Evolutionary conservation across 2,888 invertebrate genomes (phyloP).

Genomic region (Amphimallon solstitiale): DNA sequence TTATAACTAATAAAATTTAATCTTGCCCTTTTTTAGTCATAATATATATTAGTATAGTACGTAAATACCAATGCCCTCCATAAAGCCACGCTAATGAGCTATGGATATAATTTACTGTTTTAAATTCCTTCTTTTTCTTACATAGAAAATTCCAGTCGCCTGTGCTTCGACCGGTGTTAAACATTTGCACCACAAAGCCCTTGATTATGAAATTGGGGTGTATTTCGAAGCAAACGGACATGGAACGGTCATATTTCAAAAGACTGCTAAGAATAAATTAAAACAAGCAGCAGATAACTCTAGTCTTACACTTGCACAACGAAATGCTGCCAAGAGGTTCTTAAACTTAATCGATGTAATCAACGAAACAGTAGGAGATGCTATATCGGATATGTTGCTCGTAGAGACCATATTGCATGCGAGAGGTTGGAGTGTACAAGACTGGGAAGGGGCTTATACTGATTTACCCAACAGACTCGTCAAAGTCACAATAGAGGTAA

Average conservation of each 20-base stretch:
- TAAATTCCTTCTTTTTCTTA: slow-evolving; percentile 41
- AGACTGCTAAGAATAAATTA: slow-evolving; percentile 71
- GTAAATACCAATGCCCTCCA: no score
- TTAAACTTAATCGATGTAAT: slow-evolving; percentile 82
- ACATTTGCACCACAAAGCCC: slow-evolving; percentile 91
- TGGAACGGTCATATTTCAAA: slow-evolving; percentile 91
- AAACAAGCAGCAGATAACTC: slow-evolving; percentile 61
- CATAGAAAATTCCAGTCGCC: slow-evolving; percentile 87
- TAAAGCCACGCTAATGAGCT: no score
- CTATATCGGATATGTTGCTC: slow-evolving; percentile 92
- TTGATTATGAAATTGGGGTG: slow-evolving; percentile 92
- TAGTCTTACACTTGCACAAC: slow-evolving; percentile 53
- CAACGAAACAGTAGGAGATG: slow-evolving; percentile 97
- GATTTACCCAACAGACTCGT: slow-evolving; percentile 90
- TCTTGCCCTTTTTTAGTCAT: no score
- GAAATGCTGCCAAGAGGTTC: slow-evolving; percentile 72
- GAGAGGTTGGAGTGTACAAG: slow-evolving; percentile 79
- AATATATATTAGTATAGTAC: no score
- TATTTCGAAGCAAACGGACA: slow-evolving; percentile 99
- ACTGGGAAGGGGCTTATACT: slow-evolving; percentile 84
- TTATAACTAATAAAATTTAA: no score
- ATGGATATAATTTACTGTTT: no score
- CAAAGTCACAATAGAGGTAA: slow-evolving; percentile 85
- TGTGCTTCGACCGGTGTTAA: slow-evolving; percentile 98
- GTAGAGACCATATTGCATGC: slow-evolving; percentile 90